Conservation (phyloP, 2,113 vertebrate species). For the Symphodus melops region DNA sequence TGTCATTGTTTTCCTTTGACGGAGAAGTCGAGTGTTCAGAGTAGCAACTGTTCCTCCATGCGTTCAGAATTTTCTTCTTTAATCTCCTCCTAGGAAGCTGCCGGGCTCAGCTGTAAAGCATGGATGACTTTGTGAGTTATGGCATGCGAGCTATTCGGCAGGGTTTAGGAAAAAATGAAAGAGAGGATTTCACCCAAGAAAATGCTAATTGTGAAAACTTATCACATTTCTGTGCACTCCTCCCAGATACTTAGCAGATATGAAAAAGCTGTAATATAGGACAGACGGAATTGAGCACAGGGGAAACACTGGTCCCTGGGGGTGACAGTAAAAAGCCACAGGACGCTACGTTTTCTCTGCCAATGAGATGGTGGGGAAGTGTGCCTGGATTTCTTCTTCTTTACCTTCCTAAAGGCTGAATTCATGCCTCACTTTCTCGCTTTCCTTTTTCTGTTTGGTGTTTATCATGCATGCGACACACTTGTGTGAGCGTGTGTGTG, state of each 20-base stretch:
- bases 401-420: conserved; percentile 18
- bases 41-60: conserved; percentile 63
- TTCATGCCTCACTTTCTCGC: conserved; percentile 17
- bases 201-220: conserved; percentile 61
- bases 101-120: conserved; percentile 67
- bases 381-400: conserved; percentile 31
- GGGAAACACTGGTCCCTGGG: conserved; percentile 9
- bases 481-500: conserved; percentile 15
- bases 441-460: conserved; percentile 8
- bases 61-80: conserved; percentile 65
- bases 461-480: conserved; percentile 2
- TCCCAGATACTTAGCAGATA: conserved; percentile 44
- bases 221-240: conserved; percentile 52
- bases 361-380: conserved; percentile 12
- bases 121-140: conserved; percentile 78
- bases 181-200: conserved; percentile 60
- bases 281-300: conserved; percentile 23
- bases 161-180: conserved; percentile 48
- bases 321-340: conserved; percentile 31
- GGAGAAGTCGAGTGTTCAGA: conserved; percentile 57
- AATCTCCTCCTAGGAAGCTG: conserved; percentile 74
- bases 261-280: conserved; percentile 44
- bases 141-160: conserved; percentile 53
- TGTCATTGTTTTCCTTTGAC: conserved; percentile 47
- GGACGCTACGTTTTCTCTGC: background rate